Percentiles rank a stretch among this genome's conserved stretches.
Evolutionary conservation across 2,797 vertebrate species (phyloP).

Genomic region (Cheirogaleus major): DNA sequence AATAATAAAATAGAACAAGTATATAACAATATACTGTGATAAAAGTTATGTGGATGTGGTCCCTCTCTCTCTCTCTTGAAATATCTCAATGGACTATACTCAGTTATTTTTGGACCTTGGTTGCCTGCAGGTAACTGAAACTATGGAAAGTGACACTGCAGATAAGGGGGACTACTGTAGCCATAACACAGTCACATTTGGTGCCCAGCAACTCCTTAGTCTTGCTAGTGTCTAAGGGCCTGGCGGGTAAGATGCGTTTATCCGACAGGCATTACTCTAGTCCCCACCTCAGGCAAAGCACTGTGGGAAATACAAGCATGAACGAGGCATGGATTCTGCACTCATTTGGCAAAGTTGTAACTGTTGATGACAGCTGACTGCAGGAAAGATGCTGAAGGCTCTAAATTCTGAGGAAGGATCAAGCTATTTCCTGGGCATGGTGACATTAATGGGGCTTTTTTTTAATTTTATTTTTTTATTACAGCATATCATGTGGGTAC

Average conservation of each 20-base stretch:
- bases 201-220: neutral
- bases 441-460: neutral
- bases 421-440: neutral
- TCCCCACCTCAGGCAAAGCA: neutral
- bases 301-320: neutral
- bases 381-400: neutral
- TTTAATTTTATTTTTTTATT: no score
- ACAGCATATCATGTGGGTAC: no score
- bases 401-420: slow-evolving; percentile 17
- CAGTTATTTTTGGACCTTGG: neutral
- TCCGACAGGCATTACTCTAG: neutral
- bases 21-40: neutral
- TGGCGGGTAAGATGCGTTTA: neutral
- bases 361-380: neutral
- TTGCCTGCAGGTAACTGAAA: neutral
- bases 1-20: neutral
- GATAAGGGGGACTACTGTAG: neutral
- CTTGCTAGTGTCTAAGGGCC: neutral
- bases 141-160: neutral
- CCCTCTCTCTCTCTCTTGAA: neutral
- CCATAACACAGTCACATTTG: neutral
- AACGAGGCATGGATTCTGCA: neutral
- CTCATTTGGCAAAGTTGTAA: neutral
- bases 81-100: neutral
- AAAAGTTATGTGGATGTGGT: neutral